These are phyloP conservation scores for Pluvialis apricaria DNA, from an alignment of 2,113 vertebrate species.

Conservation along the genomic window DNA sequence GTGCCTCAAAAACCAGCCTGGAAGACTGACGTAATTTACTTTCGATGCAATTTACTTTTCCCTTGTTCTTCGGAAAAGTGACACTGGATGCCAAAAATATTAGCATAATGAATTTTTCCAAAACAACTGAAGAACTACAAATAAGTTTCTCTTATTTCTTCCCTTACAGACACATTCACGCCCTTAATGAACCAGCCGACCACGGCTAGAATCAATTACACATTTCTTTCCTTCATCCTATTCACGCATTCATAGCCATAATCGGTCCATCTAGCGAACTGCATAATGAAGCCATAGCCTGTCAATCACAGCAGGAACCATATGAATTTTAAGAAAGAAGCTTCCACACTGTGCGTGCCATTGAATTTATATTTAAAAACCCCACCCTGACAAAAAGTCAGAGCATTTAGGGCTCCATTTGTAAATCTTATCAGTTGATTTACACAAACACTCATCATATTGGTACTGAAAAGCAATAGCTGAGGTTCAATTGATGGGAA, in stretches of 20 bases:
- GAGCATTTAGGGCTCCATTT: constrained; percentile 48
- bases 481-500: constrained; percentile 31
- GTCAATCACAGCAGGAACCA: constrained; percentile 75
- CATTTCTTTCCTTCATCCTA: constrained; percentile 75
- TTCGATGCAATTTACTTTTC: constrained; percentile 26
- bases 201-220: constrained; percentile 83
- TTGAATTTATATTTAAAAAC: constrained; percentile 63
- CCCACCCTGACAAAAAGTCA: constrained; percentile 58
- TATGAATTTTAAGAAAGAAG: constrained; percentile 70
- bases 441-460: constrained; percentile 18
- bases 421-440: constrained; percentile 43
- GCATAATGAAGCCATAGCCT: constrained; percentile 76
- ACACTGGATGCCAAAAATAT: constrained; percentile 6
- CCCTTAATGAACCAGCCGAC: constrained; percentile 77
- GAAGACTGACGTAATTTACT: background rate
- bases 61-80: background rate
- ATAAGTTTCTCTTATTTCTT: constrained; percentile 9
- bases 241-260: constrained; percentile 78
- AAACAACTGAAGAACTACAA: constrained; percentile 39
- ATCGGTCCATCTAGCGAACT: constrained; percentile 67
- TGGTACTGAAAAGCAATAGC: constrained; percentile 35
- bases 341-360: constrained; percentile 49
- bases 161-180: constrained; percentile 61
- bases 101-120: constrained; percentile 31
- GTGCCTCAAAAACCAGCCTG: background rate